A percentile compares a stretch with the other conserved stretches of the same genome.
Evolutionary conservation across 2,888 invertebrate genomes (phyloP).

Genomic region (Camponotus fellah): DNA sequence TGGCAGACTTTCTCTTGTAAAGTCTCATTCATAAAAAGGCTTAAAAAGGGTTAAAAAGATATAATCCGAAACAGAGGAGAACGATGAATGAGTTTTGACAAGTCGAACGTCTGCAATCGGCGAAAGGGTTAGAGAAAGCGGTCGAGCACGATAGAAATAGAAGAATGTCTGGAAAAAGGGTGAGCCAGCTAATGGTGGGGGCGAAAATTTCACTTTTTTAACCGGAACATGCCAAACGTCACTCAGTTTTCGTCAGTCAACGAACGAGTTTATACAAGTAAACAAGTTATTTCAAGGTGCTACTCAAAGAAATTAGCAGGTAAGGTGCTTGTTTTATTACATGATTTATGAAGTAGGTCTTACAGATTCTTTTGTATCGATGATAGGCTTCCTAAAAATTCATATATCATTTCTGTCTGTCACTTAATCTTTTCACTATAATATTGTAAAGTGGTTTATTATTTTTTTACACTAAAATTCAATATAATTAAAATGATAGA

Average conservation of each 20-base stretch:
- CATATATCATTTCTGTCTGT: background rate
- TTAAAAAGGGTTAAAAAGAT: conserved; percentile 67
- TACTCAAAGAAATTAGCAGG: background rate
- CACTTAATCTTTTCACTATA: background rate
- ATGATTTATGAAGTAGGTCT: background rate
- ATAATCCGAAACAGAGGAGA: conserved; percentile 18
- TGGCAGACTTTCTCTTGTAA: conserved; percentile 78
- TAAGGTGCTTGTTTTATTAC: background rate
- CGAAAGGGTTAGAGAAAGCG: conserved; percentile 70
- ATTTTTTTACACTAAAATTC: background rate
- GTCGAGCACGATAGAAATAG: conserved; percentile 66
- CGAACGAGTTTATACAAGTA: conserved; percentile 56
- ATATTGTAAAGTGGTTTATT: background rate
- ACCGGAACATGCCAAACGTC: background rate
- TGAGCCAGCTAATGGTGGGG: conserved; percentile 74
- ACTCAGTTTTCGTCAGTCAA: conserved; percentile 70
- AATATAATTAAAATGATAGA: background rate
- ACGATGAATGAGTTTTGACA: conserved; percentile 24
- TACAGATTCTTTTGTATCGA: background rate
- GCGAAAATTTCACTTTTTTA: conserved; percentile 76
- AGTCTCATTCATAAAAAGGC: conserved; percentile 77
- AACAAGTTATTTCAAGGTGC: background rate
- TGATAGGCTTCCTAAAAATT: background rate
- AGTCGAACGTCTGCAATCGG: conserved; percentile 55
- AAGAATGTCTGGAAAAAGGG: conserved; percentile 76